These are phyloP conservation scores for Megatriorchis doriae DNA, from an alignment of 2,113 vertebrate genomes.

Conservation along the genomic window DNA sequence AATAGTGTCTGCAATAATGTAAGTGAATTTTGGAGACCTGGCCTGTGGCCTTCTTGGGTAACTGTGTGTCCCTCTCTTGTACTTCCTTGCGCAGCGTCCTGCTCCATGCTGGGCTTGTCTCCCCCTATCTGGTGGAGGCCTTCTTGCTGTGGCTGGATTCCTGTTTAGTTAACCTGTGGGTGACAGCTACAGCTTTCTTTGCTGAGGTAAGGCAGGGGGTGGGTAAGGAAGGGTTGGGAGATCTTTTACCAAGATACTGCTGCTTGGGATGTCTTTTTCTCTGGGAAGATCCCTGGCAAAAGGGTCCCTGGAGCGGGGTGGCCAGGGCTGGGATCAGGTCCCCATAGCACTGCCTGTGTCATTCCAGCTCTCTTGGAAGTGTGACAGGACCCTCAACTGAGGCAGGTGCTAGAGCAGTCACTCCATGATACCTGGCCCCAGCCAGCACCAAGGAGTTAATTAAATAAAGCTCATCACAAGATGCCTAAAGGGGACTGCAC, in stretches of 20 bases:
- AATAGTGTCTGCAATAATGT: too few species aligned
- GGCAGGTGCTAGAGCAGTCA: not conserved
- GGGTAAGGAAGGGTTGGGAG: not conserved
- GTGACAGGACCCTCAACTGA: not conserved
- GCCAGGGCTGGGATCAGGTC: not conserved
- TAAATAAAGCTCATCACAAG: not conserved
- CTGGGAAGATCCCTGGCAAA: not conserved
- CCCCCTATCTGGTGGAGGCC: not conserved
- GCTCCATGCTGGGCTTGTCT: not conserved
- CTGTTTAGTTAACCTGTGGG: not conserved
- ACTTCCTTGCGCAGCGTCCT: not conserved
- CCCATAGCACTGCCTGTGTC: not conserved
- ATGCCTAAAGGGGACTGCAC: not conserved
- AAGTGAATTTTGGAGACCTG: not conserved
- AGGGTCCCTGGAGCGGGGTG: fast-evolving
- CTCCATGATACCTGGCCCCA: too few species aligned
- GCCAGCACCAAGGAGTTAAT: not conserved
- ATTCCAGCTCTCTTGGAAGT: not conserved
- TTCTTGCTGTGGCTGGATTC: not conserved
- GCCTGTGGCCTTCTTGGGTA: not conserved
- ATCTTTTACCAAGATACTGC: not conserved
- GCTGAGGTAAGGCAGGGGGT: too few species aligned
- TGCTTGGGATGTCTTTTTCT: not conserved
- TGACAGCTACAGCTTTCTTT: not conserved
- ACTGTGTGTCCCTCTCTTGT: not conserved